A percentile compares a stretch with the other conserved stretches of the same genome.
Evolutionary conservation across 2,888 invertebrate species (phyloP).

Genomic region (Cremastinae sp.): DNA sequence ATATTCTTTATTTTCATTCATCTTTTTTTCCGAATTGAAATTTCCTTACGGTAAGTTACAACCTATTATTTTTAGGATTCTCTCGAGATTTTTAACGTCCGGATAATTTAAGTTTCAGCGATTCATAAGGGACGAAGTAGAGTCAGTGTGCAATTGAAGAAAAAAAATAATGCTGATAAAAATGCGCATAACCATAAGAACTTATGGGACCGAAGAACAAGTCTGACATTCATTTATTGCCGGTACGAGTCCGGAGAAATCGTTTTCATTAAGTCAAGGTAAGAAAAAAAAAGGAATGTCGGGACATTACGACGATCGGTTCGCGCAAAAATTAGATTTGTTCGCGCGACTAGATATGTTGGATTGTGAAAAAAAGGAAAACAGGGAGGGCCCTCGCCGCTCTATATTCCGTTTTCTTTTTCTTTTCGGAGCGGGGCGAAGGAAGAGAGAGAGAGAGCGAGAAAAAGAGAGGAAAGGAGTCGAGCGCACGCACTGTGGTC

Average conservation of each 20-base stretch:
- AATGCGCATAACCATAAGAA: not conserved
- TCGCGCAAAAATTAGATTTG: constrained; percentile 28
- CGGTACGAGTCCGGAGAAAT: constrained; percentile 2
- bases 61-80: no score
- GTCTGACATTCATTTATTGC: constrained; percentile 6
- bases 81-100: no score
- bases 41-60: not conserved
- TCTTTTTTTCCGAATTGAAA: not conserved
- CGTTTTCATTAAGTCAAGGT: not conserved
- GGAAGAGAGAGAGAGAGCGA: constrained; percentile 11
- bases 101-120: no score
- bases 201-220: not conserved
- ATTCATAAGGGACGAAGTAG: no score
- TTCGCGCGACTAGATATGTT: constrained; percentile 35
- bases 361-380: not conserved
- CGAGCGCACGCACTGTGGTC: constrained; percentile 60
- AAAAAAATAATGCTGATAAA: no score
- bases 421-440: no score
- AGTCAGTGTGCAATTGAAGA: no score
- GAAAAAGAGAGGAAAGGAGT: constrained; percentile 44
- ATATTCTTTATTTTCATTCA: no score
- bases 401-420: not conserved
- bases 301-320: constrained; percentile 23
- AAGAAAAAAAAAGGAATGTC: constrained; percentile 2
- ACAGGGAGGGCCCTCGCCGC: constrained; percentile 16